Evolutionary conservation across 1,140 invertebrate genomes (phyloP).

Genomic region (Lanistes nyassanus): DNA sequence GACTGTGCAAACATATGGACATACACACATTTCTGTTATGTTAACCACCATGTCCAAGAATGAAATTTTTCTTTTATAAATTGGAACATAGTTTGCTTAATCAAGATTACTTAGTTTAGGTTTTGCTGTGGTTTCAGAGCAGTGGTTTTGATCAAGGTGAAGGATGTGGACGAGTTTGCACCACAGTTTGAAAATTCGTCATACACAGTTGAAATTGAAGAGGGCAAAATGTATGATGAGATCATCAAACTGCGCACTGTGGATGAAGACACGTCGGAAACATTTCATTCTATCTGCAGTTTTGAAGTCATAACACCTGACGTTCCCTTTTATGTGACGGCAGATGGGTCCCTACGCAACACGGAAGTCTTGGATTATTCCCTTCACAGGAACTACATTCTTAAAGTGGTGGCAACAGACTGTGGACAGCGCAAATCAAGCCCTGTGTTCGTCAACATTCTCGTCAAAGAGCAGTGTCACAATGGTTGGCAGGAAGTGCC

Average conservation of each 20-base stretch:
- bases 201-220: slow-evolving; percentile 85
- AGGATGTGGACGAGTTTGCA: slow-evolving; percentile 94
- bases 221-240: slow-evolving; percentile 88
- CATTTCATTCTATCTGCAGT: slow-evolving; percentile 93
- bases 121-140: slow-evolving; percentile 74
- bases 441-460: slow-evolving; percentile 93
- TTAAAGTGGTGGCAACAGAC: slow-evolving; percentile 92
- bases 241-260: slow-evolving; percentile 89
- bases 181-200: slow-evolving; percentile 56
- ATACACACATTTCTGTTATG: no score
- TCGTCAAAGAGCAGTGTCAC: slow-evolving; percentile 82
- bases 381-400: slow-evolving; percentile 91
- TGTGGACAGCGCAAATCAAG: slow-evolving; percentile 88
- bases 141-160: slow-evolving; percentile 93
- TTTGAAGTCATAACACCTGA: slow-evolving; percentile 88
- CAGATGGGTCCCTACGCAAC: slow-evolving; percentile 90
- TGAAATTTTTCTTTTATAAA: background rate
- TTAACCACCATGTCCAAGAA: no score
- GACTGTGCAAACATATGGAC: no score
- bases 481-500: slow-evolving; percentile 86
- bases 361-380: slow-evolving; percentile 92
- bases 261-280: slow-evolving; percentile 90
- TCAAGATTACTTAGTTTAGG: background rate
- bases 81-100: background rate
- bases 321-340: slow-evolving; percentile 88